These are phyloP conservation scores for Microcaecilia unicolor DNA, from an alignment of 2,797 vertebrate genomes.

Conservation along the genomic window DNA sequence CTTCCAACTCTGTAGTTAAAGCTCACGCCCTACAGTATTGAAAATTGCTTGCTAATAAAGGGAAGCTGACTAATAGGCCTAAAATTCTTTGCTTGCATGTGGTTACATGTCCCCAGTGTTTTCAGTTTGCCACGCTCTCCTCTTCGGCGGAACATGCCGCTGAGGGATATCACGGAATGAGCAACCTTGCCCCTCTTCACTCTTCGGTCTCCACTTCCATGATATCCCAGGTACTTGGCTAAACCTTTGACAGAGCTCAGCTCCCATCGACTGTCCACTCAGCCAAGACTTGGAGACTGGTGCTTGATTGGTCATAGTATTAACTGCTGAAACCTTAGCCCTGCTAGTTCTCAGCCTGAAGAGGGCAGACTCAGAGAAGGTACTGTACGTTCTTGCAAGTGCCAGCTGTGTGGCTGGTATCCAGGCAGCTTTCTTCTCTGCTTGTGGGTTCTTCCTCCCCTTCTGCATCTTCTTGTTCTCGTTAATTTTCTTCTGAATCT, in stretches of 20 bases:
- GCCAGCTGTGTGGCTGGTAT: not conserved
- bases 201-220: conserved; percentile 36
- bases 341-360: conserved; percentile 4
- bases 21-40: too few relatives aligned
- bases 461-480: conserved; percentile 3
- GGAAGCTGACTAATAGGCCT: too few relatives aligned
- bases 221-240: conserved; percentile 6
- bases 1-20: too few relatives aligned
- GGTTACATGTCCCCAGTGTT: not conserved
- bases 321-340: not conserved
- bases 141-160: conserved; percentile 47
- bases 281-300: conserved; percentile 51
- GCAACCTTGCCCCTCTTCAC: conserved; percentile 39
- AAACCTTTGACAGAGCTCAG: conserved; percentile 42
- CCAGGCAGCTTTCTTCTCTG: not conserved
- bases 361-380: conserved; percentile 39
- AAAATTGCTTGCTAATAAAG: too few relatives aligned
- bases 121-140: conserved; percentile 60
- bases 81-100: too few relatives aligned
- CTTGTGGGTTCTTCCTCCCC: conserved; percentile 1
- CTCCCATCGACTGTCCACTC: conserved; percentile 54
- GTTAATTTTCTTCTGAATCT: conserved; percentile 32
- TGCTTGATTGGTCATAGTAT: not conserved
- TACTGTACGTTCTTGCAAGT: conserved; percentile 21
- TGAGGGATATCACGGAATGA: not conserved